phyloP scores from a whole-genome alignment of 2,888 invertebrate genomes.

The Meandrusa payeni region DNA sequence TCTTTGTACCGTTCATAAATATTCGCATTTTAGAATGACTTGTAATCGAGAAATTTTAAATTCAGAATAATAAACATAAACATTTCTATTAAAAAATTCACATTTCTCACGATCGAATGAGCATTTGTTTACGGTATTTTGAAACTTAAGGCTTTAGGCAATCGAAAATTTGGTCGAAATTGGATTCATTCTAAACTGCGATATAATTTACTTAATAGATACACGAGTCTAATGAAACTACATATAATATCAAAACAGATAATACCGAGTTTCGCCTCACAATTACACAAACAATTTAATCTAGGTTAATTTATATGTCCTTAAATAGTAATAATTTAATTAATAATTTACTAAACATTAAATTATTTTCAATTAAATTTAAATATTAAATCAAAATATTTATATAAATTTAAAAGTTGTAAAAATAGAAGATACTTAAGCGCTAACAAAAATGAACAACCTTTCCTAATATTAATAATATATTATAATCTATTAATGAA shows the following conservation, averaged over 20 bases:
- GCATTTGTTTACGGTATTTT: no score
- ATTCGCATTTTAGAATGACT: no score
- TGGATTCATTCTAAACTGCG: no score
- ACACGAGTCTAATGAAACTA: conserved; percentile 37
- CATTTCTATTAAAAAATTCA: no score
- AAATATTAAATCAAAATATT: background rate
- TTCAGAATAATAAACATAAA: no score
- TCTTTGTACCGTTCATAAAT: no score
- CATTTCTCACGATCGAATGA: no score
- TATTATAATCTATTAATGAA: conserved; percentile 19
- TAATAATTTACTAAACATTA: conserved; percentile 23
- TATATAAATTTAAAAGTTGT: background rate
- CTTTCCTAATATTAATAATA: conserved; percentile 7
- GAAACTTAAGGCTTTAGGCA: no score
- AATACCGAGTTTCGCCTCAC: conserved; percentile 43
- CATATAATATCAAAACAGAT: conserved; percentile 46
- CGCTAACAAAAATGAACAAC: conserved; percentile 5
- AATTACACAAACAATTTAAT: background rate
- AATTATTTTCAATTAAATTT: conserved; percentile 7
- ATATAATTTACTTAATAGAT: background rate
- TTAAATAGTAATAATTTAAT: background rate
- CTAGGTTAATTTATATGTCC: background rate
- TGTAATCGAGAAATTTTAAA: no score
- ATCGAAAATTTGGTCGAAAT: no score
- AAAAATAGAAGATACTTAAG: background rate